Conservation (phyloP, 2,888 invertebrate species). For the Neoitamus cyanurus region DNA sequence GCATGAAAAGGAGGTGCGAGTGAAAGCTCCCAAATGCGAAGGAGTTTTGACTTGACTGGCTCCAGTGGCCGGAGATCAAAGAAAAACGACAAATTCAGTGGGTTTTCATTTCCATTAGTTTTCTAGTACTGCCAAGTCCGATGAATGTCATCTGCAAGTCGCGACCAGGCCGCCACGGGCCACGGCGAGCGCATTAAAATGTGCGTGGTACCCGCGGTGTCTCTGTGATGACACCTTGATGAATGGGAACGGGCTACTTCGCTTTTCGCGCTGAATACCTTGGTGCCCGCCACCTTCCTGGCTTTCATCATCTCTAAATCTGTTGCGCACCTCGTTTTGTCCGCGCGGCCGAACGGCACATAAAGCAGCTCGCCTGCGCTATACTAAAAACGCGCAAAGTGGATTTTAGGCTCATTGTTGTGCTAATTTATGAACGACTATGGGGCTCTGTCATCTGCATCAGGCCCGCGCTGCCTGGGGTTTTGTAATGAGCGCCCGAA, state of each 20-base stretch:
- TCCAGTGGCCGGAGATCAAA: neutral
- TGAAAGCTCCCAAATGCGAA: neutral
- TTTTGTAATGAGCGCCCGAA: conserved; percentile 22
- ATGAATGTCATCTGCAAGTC: conserved; percentile 6
- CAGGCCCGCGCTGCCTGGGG: neutral
- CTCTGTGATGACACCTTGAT: conserved; percentile 51
- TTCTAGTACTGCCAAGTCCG: conserved; percentile 20
- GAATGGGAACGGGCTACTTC: conserved; percentile 49
- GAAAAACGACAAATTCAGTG: conserved; percentile 42
- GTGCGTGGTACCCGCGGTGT: conserved; percentile 37
- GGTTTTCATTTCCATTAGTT: conserved; percentile 43
- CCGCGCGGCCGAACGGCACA: neutral
- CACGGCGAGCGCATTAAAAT: conserved; percentile 11
- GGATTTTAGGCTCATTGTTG: conserved; percentile 42
- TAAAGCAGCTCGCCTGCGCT: neutral
- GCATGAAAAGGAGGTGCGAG: conserved; percentile 8
- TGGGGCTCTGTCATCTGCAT: conserved; percentile 30
- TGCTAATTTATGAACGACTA: conserved; percentile 45
- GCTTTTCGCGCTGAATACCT: conserved; percentile 24
- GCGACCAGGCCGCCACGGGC: neutral
- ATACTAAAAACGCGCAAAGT: conserved; percentile 16
- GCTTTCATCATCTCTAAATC: conserved; percentile 28
- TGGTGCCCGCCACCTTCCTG: neutral
- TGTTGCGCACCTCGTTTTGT: conserved; percentile 11
- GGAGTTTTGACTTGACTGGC: conserved; percentile 16